Evolutionary conservation across 2,888 invertebrate genomes (phyloP), one percentile per base, ranked within the genome.

Genomic region (Furcula furcula): DNA sequence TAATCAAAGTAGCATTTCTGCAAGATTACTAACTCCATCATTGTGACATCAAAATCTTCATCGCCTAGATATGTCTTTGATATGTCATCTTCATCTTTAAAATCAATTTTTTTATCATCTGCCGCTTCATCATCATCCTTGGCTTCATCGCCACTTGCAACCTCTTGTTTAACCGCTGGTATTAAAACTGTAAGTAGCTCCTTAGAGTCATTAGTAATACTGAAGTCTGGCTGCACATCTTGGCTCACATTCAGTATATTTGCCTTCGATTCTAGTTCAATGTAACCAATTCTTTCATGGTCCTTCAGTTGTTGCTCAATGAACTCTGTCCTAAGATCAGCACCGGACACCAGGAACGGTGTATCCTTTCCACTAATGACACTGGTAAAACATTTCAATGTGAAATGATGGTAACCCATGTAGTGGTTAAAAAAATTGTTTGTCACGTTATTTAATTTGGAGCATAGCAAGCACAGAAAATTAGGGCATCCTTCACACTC

Each of bases 41-140:
- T 55, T 10, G 89, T 86, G 1, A 87, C 68, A 61, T 90, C 89
- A 60, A 85, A 87, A 36, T 89, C 88, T 49, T 81, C 75, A 31
- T 77, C 72, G 0, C 88, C 88, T 46, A 67, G 67, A 40, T 87
- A 88, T 9, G 55, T 52, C 39, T 66, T 70, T 14, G 54, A 40
- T 13, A 61, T 31, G 27, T 65, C 60, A 29, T 53, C 40, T 25
- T 46, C 42, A 10, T 58, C 46, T 30, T 54, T 55, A 7, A 45
- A 30, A 38, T 61, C 25, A 40, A 39, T 33, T 32, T 27, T 35
- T 9, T 18, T 10, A 12, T 35, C 46, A 16, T 55, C 49, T 31
- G 51, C 12, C 4, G 7, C 14, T 46, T 18, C 26, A 21, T 13
- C 53, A 50, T 64, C 66, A 36, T 48, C 53, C 15, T 67, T 70